These are phyloP conservation scores for Bothrops jararaca DNA, from an alignment of 2,113 vertebrate species.

Conservation along the genomic window DNA sequence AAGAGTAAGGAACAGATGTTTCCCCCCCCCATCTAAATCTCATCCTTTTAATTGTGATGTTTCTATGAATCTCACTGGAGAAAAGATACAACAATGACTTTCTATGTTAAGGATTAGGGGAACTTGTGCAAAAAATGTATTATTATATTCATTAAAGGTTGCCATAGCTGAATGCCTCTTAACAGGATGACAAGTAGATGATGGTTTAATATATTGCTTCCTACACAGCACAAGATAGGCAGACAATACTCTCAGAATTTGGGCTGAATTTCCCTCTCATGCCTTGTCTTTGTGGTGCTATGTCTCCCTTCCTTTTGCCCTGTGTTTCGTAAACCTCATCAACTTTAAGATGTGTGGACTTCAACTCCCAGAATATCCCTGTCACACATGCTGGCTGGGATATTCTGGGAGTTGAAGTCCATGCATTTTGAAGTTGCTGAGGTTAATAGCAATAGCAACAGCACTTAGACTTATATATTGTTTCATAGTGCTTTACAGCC, in stretches of 20 bases:
- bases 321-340: background rate
- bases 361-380: background rate
- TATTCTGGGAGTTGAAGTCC: background rate
- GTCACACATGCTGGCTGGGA: background rate
- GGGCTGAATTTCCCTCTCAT: background rate
- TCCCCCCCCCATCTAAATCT: background rate
- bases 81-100: background rate
- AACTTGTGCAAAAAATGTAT: background rate
- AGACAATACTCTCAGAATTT: background rate
- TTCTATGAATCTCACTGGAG: background rate
- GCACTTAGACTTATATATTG: too few species aligned
- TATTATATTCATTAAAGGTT: background rate
- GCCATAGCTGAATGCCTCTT: background rate
- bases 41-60: background rate
- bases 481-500: too few species aligned
- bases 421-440: background rate
- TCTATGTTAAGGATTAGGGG: background rate
- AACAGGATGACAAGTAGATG: too few species aligned
- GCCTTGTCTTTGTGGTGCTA: background rate
- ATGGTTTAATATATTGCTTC: background rate
- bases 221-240: background rate
- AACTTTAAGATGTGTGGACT: background rate
- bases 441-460: background rate
- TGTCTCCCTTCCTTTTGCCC: background rate
- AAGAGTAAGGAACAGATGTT: background rate